A percentile compares a stretch with the other conserved stretches of the same genome.
Evolutionary conservation across 92 coral and sea anemone genomes (phyloP).

Genomic region (Metridium senile): DNA sequence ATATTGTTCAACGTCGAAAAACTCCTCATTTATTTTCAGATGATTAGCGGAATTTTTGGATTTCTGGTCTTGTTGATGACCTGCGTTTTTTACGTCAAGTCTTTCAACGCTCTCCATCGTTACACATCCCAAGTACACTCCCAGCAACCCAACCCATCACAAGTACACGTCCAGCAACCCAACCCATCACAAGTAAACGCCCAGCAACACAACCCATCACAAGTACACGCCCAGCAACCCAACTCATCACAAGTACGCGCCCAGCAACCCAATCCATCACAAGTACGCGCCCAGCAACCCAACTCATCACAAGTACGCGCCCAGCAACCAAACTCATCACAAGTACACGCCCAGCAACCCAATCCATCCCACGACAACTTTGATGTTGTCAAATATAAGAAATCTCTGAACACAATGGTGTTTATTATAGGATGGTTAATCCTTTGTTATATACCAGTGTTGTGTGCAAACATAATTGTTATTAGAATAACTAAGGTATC

Average conservation of each 20-base stretch:
- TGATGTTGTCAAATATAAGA: conserved; percentile 1
- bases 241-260: neutral
- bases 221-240: neutral
- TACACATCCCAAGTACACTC: conserved; percentile 10
- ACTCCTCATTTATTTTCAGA: too few species aligned
- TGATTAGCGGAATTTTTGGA: too few species aligned
- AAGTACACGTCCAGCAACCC: conserved; percentile 1
- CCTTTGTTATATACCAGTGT: neutral
- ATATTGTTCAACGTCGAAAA: too few species aligned
- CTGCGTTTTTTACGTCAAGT: conserved; percentile 10
- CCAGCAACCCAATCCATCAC: neutral
- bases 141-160: neutral
- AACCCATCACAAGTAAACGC: neutral
- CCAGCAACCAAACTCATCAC: neutral
- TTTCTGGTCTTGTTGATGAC: neutral
- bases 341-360: neutral
- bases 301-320: neutral
- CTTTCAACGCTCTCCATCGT: conserved; percentile 4
- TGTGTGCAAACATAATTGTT: neutral
- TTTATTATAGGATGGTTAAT: neutral
- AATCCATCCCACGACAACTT: neutral
- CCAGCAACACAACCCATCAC: neutral
- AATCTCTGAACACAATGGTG: neutral
- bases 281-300: neutral
- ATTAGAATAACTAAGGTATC: neutral